Percentiles rank a stretch among this genome's conserved stretches.
Evolutionary conservation across 2,888 invertebrate species (phyloP).

Genomic region (Therioaphis trifolii): DNA sequence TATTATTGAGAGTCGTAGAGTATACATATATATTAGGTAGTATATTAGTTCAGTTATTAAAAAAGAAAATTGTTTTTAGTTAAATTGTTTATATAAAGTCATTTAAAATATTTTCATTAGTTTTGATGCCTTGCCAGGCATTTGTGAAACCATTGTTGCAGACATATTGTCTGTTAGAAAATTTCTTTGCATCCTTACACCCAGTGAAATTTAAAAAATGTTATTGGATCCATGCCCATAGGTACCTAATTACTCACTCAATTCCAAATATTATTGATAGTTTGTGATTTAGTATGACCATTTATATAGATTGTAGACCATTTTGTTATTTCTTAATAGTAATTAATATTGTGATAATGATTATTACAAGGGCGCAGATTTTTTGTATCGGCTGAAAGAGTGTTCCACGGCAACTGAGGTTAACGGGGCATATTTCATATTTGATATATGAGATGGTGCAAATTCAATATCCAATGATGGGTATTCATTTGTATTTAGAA

Average conservation of each 20-base stretch:
- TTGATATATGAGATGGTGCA: too few relatives aligned
- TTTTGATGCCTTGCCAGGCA: slow-evolving; percentile 23
- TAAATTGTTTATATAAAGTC: neutral
- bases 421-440: too few relatives aligned
- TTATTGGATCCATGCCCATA: slow-evolving; percentile 42
- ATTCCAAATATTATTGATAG: slow-evolving; percentile 20
- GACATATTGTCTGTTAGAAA: slow-evolving; percentile 25
- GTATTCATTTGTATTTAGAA: too few relatives aligned
- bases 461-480: too few relatives aligned
- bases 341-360: too few relatives aligned
- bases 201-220: slow-evolving; percentile 30
- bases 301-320: neutral
- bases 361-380: too few relatives aligned
- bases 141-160: neutral
- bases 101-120: slow-evolving; percentile 22
- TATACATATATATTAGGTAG: too few relatives aligned
- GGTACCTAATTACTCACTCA: neutral
- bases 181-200: slow-evolving; percentile 7
- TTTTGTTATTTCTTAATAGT: slow-evolving; percentile 23
- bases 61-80: neutral
- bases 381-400: too few relatives aligned
- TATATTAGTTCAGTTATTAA: neutral
- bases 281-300: slow-evolving; percentile 5
- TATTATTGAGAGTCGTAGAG: too few relatives aligned
- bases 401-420: too few relatives aligned